Evolutionary conservation across 2,113 vertebrate genomes (phyloP).

Genomic region (Copsychus sechellarum): DNA sequence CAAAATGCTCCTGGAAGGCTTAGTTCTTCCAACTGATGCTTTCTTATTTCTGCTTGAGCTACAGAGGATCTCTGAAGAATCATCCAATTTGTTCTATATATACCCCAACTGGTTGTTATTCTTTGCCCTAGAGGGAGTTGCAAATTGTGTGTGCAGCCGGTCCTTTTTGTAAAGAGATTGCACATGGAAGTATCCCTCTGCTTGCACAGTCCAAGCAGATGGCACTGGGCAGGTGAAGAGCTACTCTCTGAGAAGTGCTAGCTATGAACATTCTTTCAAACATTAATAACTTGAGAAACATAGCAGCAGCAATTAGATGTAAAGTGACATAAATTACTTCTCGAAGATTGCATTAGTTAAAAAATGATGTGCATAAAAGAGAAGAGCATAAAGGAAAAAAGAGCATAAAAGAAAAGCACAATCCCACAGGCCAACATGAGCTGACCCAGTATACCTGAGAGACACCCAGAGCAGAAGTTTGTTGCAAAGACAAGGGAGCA

Average conservation of each 20-base stretch:
- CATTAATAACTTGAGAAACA: constrained; percentile 40
- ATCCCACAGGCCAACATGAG: background rate
- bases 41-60: constrained; percentile 35
- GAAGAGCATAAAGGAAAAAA: background rate
- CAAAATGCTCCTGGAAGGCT: constrained; percentile 19
- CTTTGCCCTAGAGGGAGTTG: constrained; percentile 5
- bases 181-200: background rate
- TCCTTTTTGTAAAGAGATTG: background rate
- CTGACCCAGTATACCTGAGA: background rate
- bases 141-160: background rate
- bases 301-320: constrained; percentile 17
- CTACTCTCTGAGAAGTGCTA: background rate
- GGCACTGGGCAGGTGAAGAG: constrained; percentile 6
- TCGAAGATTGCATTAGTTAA: constrained; percentile 20
- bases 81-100: constrained; percentile 1
- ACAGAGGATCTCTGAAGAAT: constrained; percentile 12
- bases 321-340: constrained; percentile 47
- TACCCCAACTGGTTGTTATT: background rate
- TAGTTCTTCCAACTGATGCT: background rate
- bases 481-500: background rate
- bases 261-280: constrained; percentile 15
- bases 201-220: constrained; percentile 14
- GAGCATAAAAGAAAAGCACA: background rate
- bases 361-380: background rate
- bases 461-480: background rate